Evolutionary conservation across 2,888 invertebrate species (phyloP).

Genomic region (Oligia fasciuncula): DNA sequence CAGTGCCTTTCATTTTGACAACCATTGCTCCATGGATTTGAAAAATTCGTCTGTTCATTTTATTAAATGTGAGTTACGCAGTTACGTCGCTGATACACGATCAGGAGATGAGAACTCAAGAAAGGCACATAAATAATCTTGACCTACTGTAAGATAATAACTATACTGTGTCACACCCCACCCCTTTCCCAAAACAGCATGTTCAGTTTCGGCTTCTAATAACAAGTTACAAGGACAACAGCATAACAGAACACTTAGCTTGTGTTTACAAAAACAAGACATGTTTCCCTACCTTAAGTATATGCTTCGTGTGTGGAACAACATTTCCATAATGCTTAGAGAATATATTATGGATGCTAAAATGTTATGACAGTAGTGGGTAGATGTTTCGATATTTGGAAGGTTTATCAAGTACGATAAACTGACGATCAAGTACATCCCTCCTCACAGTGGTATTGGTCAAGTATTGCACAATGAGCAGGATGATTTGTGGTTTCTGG

Average conservation of each 20-base stretch:
- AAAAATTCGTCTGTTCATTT: neutral
- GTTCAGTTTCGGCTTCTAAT: conserved; percentile 27
- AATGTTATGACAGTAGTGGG: conserved; percentile 32
- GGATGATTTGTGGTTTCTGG: neutral
- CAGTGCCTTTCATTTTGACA: too few relatives aligned
- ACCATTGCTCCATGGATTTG: neutral
- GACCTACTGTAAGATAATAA: neutral
- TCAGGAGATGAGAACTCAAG: neutral
- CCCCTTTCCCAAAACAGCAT: conserved; percentile 8
- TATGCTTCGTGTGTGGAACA: conserved; percentile 9
- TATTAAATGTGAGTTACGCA: neutral
- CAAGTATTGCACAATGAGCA: neutral
- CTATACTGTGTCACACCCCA: conserved; percentile 14
- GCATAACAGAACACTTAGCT: conserved; percentile 14
- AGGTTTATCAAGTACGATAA: neutral
- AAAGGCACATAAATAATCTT: neutral
- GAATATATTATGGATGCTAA: conserved; percentile 15
- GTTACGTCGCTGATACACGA: neutral
- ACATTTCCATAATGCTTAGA: conserved; percentile 37
- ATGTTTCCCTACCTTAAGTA: conserved; percentile 18
- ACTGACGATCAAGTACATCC: neutral
- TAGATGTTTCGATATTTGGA: neutral
- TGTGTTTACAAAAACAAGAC: conserved; percentile 49
- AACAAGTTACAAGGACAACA: conserved; percentile 31
- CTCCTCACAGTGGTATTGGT: neutral